These are phyloP conservation scores for Psilopsiagon aurifrons DNA, from an alignment of 2,113 vertebrate genomes.

Conservation along the genomic window DNA sequence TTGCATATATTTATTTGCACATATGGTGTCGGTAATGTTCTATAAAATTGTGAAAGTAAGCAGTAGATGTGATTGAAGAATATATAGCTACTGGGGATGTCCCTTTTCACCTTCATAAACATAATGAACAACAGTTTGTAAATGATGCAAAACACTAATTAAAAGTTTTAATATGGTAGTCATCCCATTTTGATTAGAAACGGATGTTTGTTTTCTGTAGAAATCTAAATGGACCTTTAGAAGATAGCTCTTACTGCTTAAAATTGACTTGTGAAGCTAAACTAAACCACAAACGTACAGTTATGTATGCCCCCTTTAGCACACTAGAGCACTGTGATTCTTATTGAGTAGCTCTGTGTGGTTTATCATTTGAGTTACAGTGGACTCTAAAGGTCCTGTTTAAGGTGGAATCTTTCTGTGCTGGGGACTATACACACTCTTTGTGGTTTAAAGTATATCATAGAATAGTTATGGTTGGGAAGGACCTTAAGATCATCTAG, in stretches of 20 bases:
- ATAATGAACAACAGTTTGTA: slow-evolving; percentile 59
- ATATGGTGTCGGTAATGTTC: not conserved
- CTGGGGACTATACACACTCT: accelerated
- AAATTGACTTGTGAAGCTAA: slow-evolving; percentile 57
- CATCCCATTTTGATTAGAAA: slow-evolving; percentile 70
- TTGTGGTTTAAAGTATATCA: not conserved
- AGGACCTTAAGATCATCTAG: no score
- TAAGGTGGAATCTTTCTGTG: not conserved
- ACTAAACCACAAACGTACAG: not conserved
- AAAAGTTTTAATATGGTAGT: slow-evolving; percentile 73
- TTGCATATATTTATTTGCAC: not conserved
- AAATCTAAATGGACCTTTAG: slow-evolving; percentile 62
- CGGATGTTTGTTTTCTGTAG: slow-evolving; percentile 68
- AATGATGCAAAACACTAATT: slow-evolving; percentile 72
- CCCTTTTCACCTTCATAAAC: slow-evolving; percentile 64
- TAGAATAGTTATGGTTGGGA: no score
- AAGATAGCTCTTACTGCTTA: slow-evolving; percentile 58
- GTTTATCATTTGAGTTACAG: not conserved
- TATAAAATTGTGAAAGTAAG: not conserved
- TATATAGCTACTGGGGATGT: slow-evolving; percentile 22
- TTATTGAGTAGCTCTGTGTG: not conserved
- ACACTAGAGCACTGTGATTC: not conserved
- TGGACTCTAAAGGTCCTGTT: not conserved
- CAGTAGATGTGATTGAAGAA: slow-evolving; percentile 45
- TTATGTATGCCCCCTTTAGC: not conserved